A percentile compares a stretch with the other conserved stretches of the same genome.
Evolutionary conservation across 2,797 vertebrate genomes (phyloP).

Genomic region (Oreochromis grahami): DNA sequence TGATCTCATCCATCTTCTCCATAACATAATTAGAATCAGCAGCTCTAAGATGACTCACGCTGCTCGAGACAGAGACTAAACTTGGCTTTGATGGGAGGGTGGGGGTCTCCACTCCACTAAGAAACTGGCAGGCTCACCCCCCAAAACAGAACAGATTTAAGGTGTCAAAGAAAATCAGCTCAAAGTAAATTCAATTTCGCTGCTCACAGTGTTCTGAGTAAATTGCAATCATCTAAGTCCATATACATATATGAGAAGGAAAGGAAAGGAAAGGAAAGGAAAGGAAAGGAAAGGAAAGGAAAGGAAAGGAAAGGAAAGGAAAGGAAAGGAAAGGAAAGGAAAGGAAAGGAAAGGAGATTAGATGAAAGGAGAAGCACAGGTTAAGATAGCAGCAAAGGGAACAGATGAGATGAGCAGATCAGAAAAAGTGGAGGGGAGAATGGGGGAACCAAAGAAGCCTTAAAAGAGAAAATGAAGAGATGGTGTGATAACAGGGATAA

Average conservation of each 20-base stretch:
- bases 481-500: conserved; percentile 49
- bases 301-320: background rate
- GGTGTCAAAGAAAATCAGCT: conserved; percentile 72
- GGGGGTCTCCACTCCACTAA: conserved; percentile 67
- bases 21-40: conserved; percentile 76
- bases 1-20: conserved; percentile 72
- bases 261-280: background rate
- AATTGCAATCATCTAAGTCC: conserved; percentile 59
- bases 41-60: conserved; percentile 73
- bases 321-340: background rate
- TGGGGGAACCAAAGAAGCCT: conserved; percentile 11
- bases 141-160: conserved; percentile 74
- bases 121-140: conserved; percentile 63
- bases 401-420: conserved; percentile 32
- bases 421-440: conserved; percentile 22
- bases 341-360: background rate
- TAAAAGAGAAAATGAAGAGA: conserved; percentile 58
- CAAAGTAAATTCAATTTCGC: conserved; percentile 69
- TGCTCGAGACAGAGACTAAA: conserved; percentile 70
- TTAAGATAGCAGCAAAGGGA: background rate
- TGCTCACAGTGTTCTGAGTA: conserved; percentile 57
- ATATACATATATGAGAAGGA: conserved; percentile 45
- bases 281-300: background rate
- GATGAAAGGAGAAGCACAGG: conserved; percentile 6
- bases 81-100: conserved; percentile 68